phyloP scores from a whole-genome alignment of 2,113 vertebrate genomes.

The Chamaea fasciata region DNA sequence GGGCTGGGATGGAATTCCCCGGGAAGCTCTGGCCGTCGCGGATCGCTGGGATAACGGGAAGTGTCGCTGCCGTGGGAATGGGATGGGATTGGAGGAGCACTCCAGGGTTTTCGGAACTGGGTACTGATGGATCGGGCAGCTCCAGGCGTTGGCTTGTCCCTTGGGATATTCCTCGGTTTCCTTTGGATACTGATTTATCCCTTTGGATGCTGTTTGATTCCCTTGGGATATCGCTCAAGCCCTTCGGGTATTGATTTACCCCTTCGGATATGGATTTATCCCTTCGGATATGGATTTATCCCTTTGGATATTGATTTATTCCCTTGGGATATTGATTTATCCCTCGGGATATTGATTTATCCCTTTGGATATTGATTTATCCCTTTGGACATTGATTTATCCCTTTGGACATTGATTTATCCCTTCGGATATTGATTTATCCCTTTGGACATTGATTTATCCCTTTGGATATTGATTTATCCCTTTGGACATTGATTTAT shows the following conservation, averaged over 20 bases:
- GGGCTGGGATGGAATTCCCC: neutral
- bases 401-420: too few relatives aligned
- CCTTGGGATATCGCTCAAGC: neutral
- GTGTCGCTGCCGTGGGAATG: neutral
- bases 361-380: too few relatives aligned
- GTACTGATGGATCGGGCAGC: rapidly evolving
- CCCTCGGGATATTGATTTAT: too few relatives aligned
- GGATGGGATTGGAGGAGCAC: neutral
- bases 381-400: too few relatives aligned
- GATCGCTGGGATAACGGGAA: neutral
- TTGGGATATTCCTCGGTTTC: rapidly evolving
- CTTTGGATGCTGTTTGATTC: too few relatives aligned
- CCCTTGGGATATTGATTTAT: too few relatives aligned
- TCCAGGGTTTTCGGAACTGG: neutral
- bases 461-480: too few relatives aligned
- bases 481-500: too few relatives aligned
- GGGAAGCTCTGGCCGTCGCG: neutral
- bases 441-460: too few relatives aligned
- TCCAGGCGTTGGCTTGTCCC: rapidly evolving
- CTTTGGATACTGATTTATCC: rapidly evolving
- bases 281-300: too few relatives aligned
- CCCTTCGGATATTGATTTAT: too few relatives aligned
- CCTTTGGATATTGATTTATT: too few relatives aligned
- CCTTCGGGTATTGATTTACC: neutral
- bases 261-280: neutral